Percentiles rank a stretch among this genome's conserved stretches.
phyloP scores from a whole-genome alignment of 2,797 vertebrate species.

The Leptodactylus fallax region DNA sequence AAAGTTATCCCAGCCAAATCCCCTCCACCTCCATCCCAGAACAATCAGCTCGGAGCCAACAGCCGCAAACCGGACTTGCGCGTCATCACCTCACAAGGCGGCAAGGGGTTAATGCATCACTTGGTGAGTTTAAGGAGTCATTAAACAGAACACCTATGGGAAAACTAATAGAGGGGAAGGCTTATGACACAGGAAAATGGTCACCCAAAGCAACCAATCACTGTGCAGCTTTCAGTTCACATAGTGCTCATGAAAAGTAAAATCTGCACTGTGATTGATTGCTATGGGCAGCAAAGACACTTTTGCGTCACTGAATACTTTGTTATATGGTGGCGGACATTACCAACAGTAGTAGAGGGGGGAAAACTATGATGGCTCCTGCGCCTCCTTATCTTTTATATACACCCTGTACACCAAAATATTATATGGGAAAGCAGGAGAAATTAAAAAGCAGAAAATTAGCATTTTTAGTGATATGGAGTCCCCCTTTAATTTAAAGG shows the following conservation, averaged over 20 bases:
- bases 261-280: too few relatives aligned
- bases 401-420: background rate
- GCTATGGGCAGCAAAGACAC: too few relatives aligned
- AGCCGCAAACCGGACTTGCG: slow-evolving; percentile 92
- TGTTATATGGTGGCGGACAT: background rate
- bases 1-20: slow-evolving; percentile 91
- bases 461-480: background rate
- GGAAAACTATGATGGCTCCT: background rate
- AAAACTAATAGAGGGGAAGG: too few relatives aligned
- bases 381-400: too few relatives aligned
- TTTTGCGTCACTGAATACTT: background rate
- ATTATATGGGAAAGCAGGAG: background rate
- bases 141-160: background rate
- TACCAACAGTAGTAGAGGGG: background rate
- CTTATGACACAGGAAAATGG: background rate
- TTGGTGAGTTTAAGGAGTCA: slow-evolving; percentile 82
- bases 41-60: slow-evolving; percentile 84
- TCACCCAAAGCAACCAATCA: background rate
- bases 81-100: slow-evolving; percentile 94
- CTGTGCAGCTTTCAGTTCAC: background rate
- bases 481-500: slow-evolving; percentile 17
- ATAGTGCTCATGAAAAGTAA: too few relatives aligned
- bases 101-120: slow-evolving; percentile 92
- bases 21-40: slow-evolving; percentile 82
- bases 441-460: background rate